Percentiles rank a stretch among this genome's conserved stretches.
phyloP scores from a whole-genome alignment of 2,113 vertebrate species.

The Eurypyga helias region DNA sequence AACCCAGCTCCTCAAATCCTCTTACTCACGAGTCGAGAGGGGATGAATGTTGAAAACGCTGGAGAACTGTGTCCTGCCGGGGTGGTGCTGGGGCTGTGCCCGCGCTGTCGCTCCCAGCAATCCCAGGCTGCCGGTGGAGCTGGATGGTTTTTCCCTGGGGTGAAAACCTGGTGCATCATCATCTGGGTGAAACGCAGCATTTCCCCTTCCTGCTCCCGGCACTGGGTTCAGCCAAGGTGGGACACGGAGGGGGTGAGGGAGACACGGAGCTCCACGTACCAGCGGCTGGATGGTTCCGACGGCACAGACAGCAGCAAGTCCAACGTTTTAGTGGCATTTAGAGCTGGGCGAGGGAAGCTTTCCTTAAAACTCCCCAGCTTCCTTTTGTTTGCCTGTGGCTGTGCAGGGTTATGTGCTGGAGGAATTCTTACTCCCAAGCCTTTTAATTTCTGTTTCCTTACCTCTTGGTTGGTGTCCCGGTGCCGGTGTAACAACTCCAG shows the following conservation, averaged over 20 bases:
- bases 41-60: neutral
- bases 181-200: accelerated
- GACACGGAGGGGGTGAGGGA: neutral
- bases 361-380: neutral
- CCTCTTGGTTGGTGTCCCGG: neutral
- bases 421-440: neutral
- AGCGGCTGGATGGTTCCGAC: neutral
- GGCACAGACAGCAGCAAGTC: neutral
- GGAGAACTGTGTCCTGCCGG: neutral
- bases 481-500: neutral
- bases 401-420: neutral
- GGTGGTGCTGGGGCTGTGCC: neutral
- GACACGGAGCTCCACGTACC: accelerated
- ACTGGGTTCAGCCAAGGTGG: accelerated
- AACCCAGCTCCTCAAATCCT: neutral
- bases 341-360: neutral
- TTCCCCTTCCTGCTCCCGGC: neutral
- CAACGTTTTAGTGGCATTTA: neutral
- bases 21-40: accelerated
- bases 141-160: neutral
- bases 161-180: neutral
- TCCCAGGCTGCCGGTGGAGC: neutral
- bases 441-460: neutral
- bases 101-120: neutral
- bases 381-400: neutral